A percentile compares a stretch with the other conserved stretches of the same genome.
Evolutionary conservation across 2,797 vertebrate species (phyloP).

Genomic region (Nothura maculosa): DNA sequence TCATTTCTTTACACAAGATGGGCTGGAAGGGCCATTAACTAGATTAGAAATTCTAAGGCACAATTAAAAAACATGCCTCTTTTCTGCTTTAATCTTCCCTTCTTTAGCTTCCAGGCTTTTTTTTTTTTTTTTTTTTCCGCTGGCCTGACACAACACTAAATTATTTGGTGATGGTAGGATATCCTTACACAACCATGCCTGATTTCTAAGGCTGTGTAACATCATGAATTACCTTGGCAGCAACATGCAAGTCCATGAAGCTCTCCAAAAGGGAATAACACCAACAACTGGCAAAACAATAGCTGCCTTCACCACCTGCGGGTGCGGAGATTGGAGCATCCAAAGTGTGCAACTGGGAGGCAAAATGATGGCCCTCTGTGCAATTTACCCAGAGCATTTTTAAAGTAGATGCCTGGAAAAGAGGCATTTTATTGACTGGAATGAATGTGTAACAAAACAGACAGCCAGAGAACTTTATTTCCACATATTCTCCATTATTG

Average conservation of each 20-base stretch:
- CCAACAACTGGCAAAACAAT: not conserved
- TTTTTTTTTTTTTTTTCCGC: slow-evolving; percentile 49
- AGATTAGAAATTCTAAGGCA: slow-evolving; percentile 69
- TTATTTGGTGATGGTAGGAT: not conserved
- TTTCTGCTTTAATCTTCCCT: slow-evolving; percentile 48
- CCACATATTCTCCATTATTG: not conserved
- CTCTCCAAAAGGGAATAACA: not conserved
- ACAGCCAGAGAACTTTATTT: not conserved
- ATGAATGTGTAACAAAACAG: not conserved
- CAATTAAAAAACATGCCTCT: slow-evolving; percentile 60
- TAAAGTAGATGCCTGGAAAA: not conserved
- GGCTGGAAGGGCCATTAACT: slow-evolving; percentile 66
- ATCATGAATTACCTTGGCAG: slow-evolving; percentile 36
- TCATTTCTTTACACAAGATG: slow-evolving; percentile 63
- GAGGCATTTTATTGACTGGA: not conserved
- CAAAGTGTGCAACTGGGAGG: not conserved
- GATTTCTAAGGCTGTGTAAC: not conserved
- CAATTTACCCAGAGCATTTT: not conserved
- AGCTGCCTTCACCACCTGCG: not conserved
- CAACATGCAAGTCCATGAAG: not conserved
- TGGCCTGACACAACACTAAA: not conserved
- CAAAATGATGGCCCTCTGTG: not conserved
- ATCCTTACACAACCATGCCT: not conserved
- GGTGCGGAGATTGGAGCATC: not conserved
- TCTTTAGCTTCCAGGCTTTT: slow-evolving; percentile 35